phyloP scores from a whole-genome alignment of 2,797 vertebrate genomes.

The Fistularia tabacaria region DNA sequence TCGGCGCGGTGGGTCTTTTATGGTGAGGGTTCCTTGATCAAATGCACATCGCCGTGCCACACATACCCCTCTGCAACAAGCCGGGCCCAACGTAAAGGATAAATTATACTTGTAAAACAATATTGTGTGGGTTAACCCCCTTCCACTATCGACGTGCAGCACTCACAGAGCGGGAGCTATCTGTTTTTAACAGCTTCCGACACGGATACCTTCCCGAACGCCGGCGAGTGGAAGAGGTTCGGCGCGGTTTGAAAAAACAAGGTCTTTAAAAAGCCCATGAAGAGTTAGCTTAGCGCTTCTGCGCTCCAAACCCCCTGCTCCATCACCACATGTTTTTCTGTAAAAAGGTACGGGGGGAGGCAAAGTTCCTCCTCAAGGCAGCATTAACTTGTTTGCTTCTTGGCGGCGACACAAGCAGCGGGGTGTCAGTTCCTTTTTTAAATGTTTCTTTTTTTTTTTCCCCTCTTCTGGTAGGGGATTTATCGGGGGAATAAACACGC shows the following conservation, averaged over 20 bases:
- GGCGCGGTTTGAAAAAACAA: constrained; percentile 14
- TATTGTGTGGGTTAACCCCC: constrained; percentile 28
- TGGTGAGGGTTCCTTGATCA: constrained; percentile 45
- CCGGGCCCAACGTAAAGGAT: constrained; percentile 34
- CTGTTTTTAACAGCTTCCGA: constrained; percentile 35
- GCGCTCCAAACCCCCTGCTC: no score
- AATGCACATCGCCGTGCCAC: constrained; percentile 36
- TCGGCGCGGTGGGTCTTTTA: constrained; percentile 36
- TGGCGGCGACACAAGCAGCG: no score
- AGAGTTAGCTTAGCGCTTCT: no score
- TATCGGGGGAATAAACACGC: constrained; percentile 1
- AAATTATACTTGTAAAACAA: constrained; percentile 21
- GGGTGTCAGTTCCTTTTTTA: background rate
- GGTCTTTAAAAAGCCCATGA: no score
- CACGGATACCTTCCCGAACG: constrained; percentile 26
- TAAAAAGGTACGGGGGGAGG: no score
- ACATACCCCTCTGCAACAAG: constrained; percentile 25
- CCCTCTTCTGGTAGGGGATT: constrained; percentile 25
- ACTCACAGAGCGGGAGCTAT: constrained; percentile 24
- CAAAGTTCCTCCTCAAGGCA: no score
- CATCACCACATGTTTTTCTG: no score
- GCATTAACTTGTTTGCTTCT: no score
- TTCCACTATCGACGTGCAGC: constrained; percentile 8
- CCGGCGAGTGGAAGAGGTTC: no score
- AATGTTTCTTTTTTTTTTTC: no score